Evolutionary conservation across 2,113 vertebrate genomes (phyloP), one percentile per base, ranked within the genome.

Genomic region (Pluvianellus socialis): DNA sequence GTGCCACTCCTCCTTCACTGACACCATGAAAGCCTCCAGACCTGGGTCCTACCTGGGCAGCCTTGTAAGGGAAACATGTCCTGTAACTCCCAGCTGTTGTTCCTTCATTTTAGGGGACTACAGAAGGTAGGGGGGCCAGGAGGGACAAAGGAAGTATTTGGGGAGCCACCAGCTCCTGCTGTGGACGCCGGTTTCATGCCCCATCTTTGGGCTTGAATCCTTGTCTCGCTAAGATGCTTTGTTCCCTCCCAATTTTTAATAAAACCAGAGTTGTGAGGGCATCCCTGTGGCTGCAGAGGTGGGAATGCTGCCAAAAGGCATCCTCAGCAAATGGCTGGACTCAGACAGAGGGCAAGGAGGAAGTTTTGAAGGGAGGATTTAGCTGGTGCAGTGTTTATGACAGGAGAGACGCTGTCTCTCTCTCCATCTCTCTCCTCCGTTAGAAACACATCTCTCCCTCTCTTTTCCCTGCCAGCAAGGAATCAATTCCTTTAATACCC

Each of bases 131-230:
- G 10, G 27, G 16, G 20, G 6, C 3, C 1, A 7, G 11, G 13
- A 12, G 7, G 12, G 11, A 17, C 26, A 52, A 27, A 49, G 45
- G 35, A 70, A 42, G 16, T 28, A 66, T 35, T 17, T 14, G 5
- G 14, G 35, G 20, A 72, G 7, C 28, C 67, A 56, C 22, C 7
- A 27, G 40, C 27, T 92, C 40, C 40, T 67, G 52, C 85, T 75
- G 52, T 27, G 26, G 35, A 55, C 6, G 18, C 13, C 0, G 1
- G 15, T 38, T 40, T 79, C 0, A 0, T 62, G 58, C 71, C 38
- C 7, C 27, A 49, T 4, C 33, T 86, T 73, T 44, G 30, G 14
- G 10, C 38, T 74, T 1, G 2, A 74, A 10, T n/a, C 4, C 10
- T 14, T 61, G 4, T 56, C 24, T 70, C 18, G 13, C 12, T 33